Evolutionary conservation across 2,113 vertebrate species (phyloP), one percentile per base, ranked within the genome.

Genomic region (Pygoscelis adeliae): DNA sequence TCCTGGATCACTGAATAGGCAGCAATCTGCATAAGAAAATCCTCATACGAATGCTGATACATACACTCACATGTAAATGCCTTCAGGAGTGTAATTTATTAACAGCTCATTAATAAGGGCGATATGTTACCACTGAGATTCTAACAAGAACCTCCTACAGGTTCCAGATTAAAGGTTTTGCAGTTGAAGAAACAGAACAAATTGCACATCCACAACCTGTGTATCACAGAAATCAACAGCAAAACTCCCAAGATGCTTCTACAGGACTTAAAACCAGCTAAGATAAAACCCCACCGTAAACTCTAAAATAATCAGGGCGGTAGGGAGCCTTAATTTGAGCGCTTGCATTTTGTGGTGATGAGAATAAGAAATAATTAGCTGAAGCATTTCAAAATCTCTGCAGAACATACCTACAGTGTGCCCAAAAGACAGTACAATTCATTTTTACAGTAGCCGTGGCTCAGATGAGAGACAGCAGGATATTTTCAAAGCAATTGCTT

Each of bases 331-430:
- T 81, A 30, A 47, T 18, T 36, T 29, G 15, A 26, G 15, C 0
- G 3, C 15, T 66, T 2, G 0, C 2, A 34, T 58, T 58, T 44
- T 32, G 13, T 40, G 9, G 8, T 44, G 7, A 55, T 46, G 13
- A 83, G 6, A 81, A 58, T 6, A 27, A 25, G 22, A 66, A 71
- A 47, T 42, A 71, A 56, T 55, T 52, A 65, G 4, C 10, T 38
- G 9, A 83, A 88, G 29, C 2, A 13, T 38, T 77, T 86, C 18
- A 11, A 80, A 49, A 9, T 38, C n/a, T 3, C 9, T n/a, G 20
- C 25, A 81, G n/a, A 34, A 56, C 13, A 17, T 6, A 36, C 1
- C 27, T 69, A 49, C 3, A 42, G 7, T 0, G 2, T 22, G 11
- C 13, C 30, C 34, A 53, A 49, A 90, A 32, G 2, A 42, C 13